Evolutionary conservation across 2,888 invertebrate genomes (phyloP), one percentile per base, ranked within the genome.

Genomic region (Melangyna quadrimaculata): DNA sequence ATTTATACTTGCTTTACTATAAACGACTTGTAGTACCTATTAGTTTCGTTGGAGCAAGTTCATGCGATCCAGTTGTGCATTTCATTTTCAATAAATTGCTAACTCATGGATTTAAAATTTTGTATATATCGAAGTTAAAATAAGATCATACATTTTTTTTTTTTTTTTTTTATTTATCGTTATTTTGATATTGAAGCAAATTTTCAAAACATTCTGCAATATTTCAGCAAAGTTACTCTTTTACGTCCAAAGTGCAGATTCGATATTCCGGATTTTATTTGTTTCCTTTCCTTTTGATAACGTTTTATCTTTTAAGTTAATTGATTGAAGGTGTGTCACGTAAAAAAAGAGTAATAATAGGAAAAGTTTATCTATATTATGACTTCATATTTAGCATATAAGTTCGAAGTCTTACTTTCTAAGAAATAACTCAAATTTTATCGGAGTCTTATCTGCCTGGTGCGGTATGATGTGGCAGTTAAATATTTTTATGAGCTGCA

Each of bases 381-480:
- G n/a, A 32, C 7, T n/a, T 9, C 24, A 6, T 55, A 10, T 19
- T n/a, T 51, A 22, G 3, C 27, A 17, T 0, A 43, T 3, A 17
- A 17, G 17, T 17, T 9, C n/a, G 24, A 32, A 32, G 32, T 67
- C 51, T 51, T 24, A 65, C 29, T 51, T 81, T 71, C 40, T 43
- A 43, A 57, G 65, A 27, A 81, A 67, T 67, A 72, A 43, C 51
- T 22, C 14, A 57, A 75, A 75, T 48, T 14, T 10, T 17, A 22
- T 14, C 37, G 37, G 27, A 22, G 48, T 72, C 35, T 59, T 77
- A 77, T 70, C 71, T 17, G 12, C 17, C 19, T 77, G 77, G 77
- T 59, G 72, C 72, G 65, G 65, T 77, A 19, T 77, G 77, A 81
- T 59, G 72, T 77, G 65, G 65, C 81, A 61, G 27, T 71, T 32